phyloP scores from a whole-genome alignment of 1,140 invertebrate genomes.

The Temnothorax longispinosus region DNA sequence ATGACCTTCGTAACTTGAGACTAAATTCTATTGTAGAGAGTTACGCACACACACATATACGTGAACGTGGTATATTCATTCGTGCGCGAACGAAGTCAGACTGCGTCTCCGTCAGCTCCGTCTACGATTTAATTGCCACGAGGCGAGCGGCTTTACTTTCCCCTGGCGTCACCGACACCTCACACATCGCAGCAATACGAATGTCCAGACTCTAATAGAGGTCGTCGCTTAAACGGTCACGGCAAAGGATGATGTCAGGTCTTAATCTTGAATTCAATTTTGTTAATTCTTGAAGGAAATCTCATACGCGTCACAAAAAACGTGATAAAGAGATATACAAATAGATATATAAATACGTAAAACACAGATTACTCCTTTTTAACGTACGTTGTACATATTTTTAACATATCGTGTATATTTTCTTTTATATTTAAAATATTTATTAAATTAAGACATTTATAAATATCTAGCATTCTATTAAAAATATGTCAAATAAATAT shows the following conservation, averaged over 20 bases:
- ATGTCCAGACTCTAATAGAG: slow-evolving; percentile 38
- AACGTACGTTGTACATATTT: not conserved
- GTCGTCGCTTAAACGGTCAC: slow-evolving; percentile 36
- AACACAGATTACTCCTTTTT: not conserved
- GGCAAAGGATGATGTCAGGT: slow-evolving; percentile 53
- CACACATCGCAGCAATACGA: slow-evolving; percentile 58
- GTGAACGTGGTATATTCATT: not conserved
- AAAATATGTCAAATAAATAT: not conserved
- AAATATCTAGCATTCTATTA: not conserved
- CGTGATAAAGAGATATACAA: not conserved
- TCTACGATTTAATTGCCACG: slow-evolving; percentile 42
- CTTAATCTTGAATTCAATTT: slow-evolving; percentile 33
- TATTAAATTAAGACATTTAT: not conserved
- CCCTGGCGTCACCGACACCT: slow-evolving; percentile 33
- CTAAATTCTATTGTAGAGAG: not conserved
- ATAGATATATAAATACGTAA: not conserved
- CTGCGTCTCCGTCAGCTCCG: slow-evolving; percentile 48
- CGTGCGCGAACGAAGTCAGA: slow-evolving; percentile 63
- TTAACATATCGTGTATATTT: not conserved
- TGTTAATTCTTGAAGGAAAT: slow-evolving; percentile 21
- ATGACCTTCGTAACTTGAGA: not conserved
- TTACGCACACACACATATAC: too few relatives aligned
- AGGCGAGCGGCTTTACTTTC: slow-evolving; percentile 71
- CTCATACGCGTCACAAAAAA: not conserved
- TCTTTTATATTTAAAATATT: slow-evolving; percentile 16